Base-by-base conservation (phyloP, 2,797 vertebrate genomes). In the Crocodylus rhombifer region DNA sequence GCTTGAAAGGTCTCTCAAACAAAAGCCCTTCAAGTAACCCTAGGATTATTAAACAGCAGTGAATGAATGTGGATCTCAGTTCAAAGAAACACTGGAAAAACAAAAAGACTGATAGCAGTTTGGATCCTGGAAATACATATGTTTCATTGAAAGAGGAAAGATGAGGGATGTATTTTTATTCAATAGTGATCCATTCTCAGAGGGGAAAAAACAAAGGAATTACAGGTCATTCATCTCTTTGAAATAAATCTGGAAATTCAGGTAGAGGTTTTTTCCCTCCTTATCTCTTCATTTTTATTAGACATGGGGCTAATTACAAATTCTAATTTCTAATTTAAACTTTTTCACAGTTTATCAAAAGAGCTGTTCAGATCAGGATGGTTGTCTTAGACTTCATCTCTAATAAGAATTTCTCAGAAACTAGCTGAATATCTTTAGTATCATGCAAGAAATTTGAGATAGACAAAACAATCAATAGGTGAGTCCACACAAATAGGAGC, bases 1-100 rank as follows among this genome's bases (percentile, higher is more conserved):
- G 97, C 97, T 98, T 98, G 97, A 98, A 98, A 98, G 98, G 98
- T 98, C 98, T 97, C 97, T 97, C 97, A 97, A 96, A 98, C 93
- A 97, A 98, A 98, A 95, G 97, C 93, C 96, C 94, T 96, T 96
- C 96, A 88, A 97, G 89, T 98, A 98, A 98, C 98, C 98, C 96
- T 96, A 79, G 92, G 93, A 95, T 97, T 95, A 97, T 97, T 96
- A 96, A 97, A 95, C 96, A 96, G 91, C 90, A 93, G 93, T 96
- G 97, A 95, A 97, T 97, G 94, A 96, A 97, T 96, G 87, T 95
- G 86, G 91, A 97, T 96, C 94, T 95, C 74, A 82, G 92, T 94
- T 94, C 90, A 96, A 95, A 94, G 82, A 96, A 94, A 93, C 89
- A 93, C 76, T 79, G 73, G 11, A 95, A 94, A 91, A 95, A 81